Evolutionary conservation across 2,888 invertebrate species (phyloP), one percentile per base, ranked within the genome.

Genomic region (Dryadula phaetusa): DNA sequence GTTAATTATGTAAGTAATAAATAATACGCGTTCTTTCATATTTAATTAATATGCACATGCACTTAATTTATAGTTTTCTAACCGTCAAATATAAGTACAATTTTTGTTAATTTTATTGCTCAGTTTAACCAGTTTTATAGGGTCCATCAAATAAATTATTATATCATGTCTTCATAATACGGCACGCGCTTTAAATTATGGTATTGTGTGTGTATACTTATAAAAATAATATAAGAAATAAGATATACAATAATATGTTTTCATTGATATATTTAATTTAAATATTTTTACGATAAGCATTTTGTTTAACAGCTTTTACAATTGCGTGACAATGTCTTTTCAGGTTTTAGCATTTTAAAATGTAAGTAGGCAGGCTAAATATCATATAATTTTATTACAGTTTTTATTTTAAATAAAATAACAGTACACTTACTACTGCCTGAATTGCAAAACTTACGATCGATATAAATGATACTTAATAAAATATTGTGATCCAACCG

Each of bases 401-500:
- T 22, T 52, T 56, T 40, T 34, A 56, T 52, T 52, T 52, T 52
- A 32, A 28, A 28, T 22, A 40, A 56, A 37, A 40, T 56, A 37
- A 56, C 40, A 40, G 37, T 40, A 25, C 22, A 56, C 40, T 56
- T 40, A 28, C 16, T 14, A 18, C 32, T 10, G 14, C 28, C 44
- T 46, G 28, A 60, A 46, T 60, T 60, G 28, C 28, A 32, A 44
- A 60, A 46, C 42, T 6, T 14, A 44, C 28, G 28, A 14, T 44
- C 18, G 28, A 28, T 44, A 14, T 44, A 18, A 32, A 60, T 28
- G 42, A 60, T 60, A 60, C 25, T 44, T 18, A 44, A 46, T 42
- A 18, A 54, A 42, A 63, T 63, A 67, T 67, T 58, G 64, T 60
- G 32, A 18, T 28, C 74, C 70, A 74, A 79, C 79, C 78, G 77